Percentiles rank a stretch among this genome's conserved stretches.
Conservation (phyloP, 2,888 invertebrate genomes). For the Tipula helvola region DNA sequence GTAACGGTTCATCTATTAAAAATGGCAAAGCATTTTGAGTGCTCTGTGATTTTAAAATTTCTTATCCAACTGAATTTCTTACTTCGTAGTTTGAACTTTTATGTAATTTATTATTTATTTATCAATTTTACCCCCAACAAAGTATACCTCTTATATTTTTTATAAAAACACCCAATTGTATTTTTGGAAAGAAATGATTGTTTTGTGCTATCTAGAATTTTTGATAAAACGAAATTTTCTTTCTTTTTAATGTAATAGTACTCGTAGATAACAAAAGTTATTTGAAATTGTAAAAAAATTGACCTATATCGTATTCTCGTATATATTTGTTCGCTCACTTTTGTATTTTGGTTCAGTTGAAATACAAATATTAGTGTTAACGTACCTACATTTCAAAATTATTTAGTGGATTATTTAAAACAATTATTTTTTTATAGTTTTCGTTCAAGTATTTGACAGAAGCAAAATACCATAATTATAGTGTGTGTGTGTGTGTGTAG, state of each 20-base stretch:
- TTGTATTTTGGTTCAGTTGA: neutral
- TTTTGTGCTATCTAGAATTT: neutral
- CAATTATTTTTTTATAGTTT: neutral
- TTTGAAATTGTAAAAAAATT: neutral
- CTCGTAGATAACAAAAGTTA: neutral
- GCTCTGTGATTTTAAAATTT: neutral
- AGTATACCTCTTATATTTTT: neutral
- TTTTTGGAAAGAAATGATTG: no score
- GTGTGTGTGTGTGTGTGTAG: neutral
- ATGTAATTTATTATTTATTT: neutral
- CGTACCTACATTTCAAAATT: neutral
- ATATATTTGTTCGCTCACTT: neutral
- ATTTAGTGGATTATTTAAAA: neutral
- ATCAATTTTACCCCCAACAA: neutral
- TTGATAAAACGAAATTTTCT: neutral
- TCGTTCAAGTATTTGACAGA: neutral
- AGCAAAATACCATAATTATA: neutral
- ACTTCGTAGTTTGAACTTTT: neutral
- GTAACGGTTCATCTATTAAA: neutral
- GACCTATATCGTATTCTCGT: neutral
- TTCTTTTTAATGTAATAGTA: neutral
- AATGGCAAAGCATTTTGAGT: neutral
- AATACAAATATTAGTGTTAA: neutral
- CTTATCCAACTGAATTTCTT: neutral
- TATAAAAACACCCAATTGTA: neutral